phyloP scores from a whole-genome alignment of 2,113 vertebrate species.

The Rhinogobius similis region DNA sequence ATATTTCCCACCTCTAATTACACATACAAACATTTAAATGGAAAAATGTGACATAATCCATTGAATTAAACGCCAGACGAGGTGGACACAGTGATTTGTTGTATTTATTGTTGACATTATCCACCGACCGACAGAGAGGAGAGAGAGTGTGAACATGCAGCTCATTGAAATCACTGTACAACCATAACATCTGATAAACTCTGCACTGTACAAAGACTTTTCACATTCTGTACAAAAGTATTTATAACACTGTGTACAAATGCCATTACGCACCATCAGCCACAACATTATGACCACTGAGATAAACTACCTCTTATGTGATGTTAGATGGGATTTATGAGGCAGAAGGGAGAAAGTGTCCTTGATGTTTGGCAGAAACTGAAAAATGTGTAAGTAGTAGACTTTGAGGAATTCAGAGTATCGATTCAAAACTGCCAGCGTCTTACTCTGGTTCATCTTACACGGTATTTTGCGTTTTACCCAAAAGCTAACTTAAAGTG shows the following conservation, averaged over 20 bases:
- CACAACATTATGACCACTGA: constrained; percentile 1
- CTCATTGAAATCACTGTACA: constrained; percentile 61
- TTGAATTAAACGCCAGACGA: background rate
- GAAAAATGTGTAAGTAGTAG: too few relatives aligned
- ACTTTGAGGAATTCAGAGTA: too few relatives aligned
- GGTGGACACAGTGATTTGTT: constrained; percentile 49
- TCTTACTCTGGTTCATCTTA: too few relatives aligned
- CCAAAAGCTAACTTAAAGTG: too few relatives aligned
- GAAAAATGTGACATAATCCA: background rate
- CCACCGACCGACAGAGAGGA: constrained; percentile 52
- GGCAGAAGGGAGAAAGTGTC: background rate
- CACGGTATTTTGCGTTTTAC: too few relatives aligned
- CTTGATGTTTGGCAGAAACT: too few relatives aligned
- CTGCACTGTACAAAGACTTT: constrained; percentile 66
- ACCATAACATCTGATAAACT: constrained; percentile 47
- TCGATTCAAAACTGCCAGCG: too few relatives aligned
- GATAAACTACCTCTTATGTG: background rate
- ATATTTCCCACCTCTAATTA: too few relatives aligned
- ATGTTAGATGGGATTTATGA: background rate
- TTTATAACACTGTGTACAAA: constrained; percentile 59
- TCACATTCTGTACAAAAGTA: constrained; percentile 67
- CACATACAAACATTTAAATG: too few relatives aligned
- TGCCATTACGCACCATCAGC: background rate
- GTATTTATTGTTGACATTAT: constrained; percentile 70
- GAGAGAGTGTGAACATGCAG: constrained; percentile 61